Evolutionary conservation across 2,888 invertebrate genomes (phyloP).

Genomic region (Leptopilina syphax): DNA sequence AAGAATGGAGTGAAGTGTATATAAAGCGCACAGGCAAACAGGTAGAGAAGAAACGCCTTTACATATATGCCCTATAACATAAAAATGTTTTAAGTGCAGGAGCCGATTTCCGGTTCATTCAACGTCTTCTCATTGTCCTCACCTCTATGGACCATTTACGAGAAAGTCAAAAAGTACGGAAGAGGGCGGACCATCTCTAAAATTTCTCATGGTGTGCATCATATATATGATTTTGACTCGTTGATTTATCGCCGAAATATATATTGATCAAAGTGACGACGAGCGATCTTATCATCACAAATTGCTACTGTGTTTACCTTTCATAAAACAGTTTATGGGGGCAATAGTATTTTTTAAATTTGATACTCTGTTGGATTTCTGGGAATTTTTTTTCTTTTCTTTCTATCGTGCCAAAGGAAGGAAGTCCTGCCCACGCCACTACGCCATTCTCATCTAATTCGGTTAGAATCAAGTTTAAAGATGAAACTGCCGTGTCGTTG

Average conservation of each 20-base stretch:
- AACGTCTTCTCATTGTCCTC: constrained; percentile 46
- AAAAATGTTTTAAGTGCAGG: constrained; percentile 43
- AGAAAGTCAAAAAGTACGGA: constrained; percentile 70
- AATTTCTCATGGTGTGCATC: constrained; percentile 56
- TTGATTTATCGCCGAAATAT: constrained; percentile 56
- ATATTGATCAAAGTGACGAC: constrained; percentile 35
- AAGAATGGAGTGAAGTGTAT: constrained; percentile 53
- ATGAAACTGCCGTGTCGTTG: constrained; percentile 57
- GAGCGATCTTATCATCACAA: neutral
- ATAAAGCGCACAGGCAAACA: constrained; percentile 49
- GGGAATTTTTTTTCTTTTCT: neutral
- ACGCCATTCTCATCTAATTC: constrained; percentile 67
- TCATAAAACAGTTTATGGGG: too few relatives aligned
- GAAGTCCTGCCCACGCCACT: constrained; percentile 49
- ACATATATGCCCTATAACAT: constrained; percentile 42
- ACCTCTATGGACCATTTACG: constrained; percentile 34
- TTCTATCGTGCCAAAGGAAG: constrained; percentile 18
- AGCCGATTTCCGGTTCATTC: constrained; percentile 58
- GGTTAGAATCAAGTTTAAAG: constrained; percentile 74
- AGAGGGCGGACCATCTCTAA: constrained; percentile 63
- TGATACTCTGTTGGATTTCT: neutral
- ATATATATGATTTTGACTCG: constrained; percentile 45
- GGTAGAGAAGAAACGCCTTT: constrained; percentile 23
- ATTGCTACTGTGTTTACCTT: neutral
- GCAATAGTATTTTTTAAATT: too few relatives aligned